These are phyloP conservation scores for Pteropus rufus DNA, from an alignment of 2,797 vertebrate genomes.

Conservation along the genomic window DNA sequence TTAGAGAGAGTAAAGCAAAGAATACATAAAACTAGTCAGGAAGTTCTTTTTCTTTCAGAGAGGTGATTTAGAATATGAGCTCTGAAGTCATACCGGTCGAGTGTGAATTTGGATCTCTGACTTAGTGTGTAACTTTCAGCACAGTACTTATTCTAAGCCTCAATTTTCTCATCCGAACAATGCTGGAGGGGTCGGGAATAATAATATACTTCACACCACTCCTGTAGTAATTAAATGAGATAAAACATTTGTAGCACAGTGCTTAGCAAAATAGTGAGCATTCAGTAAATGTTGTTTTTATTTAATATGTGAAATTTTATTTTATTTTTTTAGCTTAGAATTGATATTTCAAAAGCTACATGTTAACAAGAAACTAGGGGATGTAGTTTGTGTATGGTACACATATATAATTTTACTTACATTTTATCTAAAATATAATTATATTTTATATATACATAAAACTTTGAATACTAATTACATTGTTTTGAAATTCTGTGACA, in stretches of 20 bases:
- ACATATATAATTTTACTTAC: background rate
- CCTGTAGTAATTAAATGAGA: background rate
- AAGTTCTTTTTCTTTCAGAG: background rate
- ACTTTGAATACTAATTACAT: background rate
- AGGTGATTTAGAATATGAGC: background rate
- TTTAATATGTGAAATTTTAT: background rate
- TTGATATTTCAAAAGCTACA: background rate
- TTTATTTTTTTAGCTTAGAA: background rate
- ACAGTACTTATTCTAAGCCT: background rate
- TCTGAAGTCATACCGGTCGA: background rate
- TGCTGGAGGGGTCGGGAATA: background rate
- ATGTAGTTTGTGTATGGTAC: background rate
- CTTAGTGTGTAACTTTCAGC: background rate
- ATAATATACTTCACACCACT: background rate
- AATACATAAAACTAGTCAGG: background rate
- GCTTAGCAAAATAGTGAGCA: background rate
- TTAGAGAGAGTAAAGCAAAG: background rate
- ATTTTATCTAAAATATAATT: background rate
- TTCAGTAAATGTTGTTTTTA: background rate
- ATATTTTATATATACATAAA: background rate
- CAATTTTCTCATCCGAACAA: background rate
- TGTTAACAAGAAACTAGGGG: background rate
- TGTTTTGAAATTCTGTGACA: slow-evolving; percentile 5
- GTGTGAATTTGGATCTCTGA: background rate
- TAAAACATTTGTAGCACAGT: background rate